phyloP scores from a whole-genome alignment of 2,797 vertebrate genomes.

The Lepilemur ruficaudatus region DNA sequence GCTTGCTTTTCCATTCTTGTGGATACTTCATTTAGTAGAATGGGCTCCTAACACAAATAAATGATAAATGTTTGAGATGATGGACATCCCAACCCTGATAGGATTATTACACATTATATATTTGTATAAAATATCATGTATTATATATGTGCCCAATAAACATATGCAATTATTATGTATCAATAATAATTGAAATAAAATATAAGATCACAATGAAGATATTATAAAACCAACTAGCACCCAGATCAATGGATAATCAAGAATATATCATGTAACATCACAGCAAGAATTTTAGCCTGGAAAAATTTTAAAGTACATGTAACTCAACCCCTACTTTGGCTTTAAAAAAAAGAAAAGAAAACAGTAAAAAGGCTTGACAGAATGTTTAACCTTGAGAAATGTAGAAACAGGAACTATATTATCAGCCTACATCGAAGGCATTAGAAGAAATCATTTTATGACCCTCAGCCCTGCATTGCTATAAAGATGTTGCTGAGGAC shows the following conservation, averaged over 20 bases:
- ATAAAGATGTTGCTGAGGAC: not conserved
- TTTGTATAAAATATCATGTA: not conserved
- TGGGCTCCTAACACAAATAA: not conserved
- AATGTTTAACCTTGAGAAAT: conserved; percentile 43
- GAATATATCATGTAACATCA: not conserved
- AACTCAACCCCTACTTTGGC: not conserved
- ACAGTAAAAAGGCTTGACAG: not conserved
- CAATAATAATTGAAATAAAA: not conserved
- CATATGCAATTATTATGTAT: not conserved
- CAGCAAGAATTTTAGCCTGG: not conserved
- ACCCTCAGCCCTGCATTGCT: not conserved
- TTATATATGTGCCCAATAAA: not conserved
- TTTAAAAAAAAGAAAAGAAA: not conserved
- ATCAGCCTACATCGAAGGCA: not conserved
- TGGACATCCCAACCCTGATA: not conserved
- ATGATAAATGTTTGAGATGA: not conserved
- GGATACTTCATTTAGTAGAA: too few relatives aligned
- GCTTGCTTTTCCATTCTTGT: too few relatives aligned
- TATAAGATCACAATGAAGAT: not conserved
- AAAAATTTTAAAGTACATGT: not conserved
- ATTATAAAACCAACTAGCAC: not conserved
- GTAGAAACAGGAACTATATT: not conserved
- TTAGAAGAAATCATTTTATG: not conserved
- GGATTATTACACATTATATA: not conserved
- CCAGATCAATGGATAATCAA: not conserved